phyloP scores from a whole-genome alignment of 2,888 invertebrate species.

The Tiliacea aurago region DNA sequence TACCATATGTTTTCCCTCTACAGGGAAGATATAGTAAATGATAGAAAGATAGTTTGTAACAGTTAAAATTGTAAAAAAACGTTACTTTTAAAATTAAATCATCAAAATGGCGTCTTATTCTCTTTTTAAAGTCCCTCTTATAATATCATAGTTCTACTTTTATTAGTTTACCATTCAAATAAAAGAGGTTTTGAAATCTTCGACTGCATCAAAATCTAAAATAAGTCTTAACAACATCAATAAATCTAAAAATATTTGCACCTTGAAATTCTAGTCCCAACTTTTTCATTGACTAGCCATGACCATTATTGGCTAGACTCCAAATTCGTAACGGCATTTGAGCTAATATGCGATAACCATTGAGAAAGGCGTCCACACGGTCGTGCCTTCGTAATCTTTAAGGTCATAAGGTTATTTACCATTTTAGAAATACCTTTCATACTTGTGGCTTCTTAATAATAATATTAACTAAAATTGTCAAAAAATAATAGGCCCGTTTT shows the following conservation, averaged over 20 bases:
- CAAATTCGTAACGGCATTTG: constrained; percentile 46
- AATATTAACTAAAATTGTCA: no score
- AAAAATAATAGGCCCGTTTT: no score
- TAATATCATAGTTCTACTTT: background rate
- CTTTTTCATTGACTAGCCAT: constrained; percentile 9
- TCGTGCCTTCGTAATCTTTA: constrained; percentile 12
- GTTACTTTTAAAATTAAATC: background rate
- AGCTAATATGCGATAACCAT: constrained; percentile 11
- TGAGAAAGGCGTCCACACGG: constrained; percentile 27
- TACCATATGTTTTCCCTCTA: no score
- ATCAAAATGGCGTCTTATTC: no score
- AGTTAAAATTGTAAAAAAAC: background rate
- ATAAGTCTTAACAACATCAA: background rate
- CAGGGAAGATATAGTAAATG: background rate
- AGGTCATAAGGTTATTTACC: constrained; percentile 14
- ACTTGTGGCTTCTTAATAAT: background rate
- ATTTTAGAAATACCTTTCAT: constrained; percentile 5
- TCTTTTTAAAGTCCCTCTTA: background rate
- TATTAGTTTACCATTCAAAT: background rate
- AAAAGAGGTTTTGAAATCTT: background rate
- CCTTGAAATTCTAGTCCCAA: constrained; percentile 32
- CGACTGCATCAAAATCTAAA: no score
- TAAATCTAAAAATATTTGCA: background rate
- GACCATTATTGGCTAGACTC: constrained; percentile 22
- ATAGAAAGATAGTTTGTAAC: background rate